A percentile compares a stretch with the other conserved stretches of the same genome.
These are phyloP conservation scores for Lycodopsis pacificus DNA, from an alignment of 2,797 vertebrate species.

Conservation along the genomic window DNA sequence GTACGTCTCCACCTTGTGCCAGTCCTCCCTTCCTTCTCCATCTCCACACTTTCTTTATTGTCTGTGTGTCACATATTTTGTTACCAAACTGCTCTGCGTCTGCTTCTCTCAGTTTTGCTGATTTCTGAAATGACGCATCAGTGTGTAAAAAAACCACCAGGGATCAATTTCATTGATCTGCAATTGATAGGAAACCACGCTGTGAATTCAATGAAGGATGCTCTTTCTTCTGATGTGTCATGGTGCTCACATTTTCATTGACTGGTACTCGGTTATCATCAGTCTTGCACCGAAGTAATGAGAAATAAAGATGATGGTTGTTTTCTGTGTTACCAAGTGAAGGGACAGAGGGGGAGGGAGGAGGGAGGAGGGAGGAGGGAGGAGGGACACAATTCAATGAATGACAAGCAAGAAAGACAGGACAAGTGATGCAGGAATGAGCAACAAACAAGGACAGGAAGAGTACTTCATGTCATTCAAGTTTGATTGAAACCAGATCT, in stretches of 20 bases:
- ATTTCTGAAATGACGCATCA: constrained; percentile 9
- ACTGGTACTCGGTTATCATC: neutral
- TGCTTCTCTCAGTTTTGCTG: neutral
- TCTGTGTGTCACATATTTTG: neutral
- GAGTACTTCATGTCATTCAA: constrained; percentile 4
- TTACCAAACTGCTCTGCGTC: neutral
- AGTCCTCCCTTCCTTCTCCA: no score
- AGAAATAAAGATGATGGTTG: constrained; percentile 6
- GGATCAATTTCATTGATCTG: constrained; percentile 19
- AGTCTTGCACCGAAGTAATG: constrained; percentile 1
- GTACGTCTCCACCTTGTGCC: neutral
- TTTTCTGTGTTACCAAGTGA: neutral
- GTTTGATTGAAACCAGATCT: constrained; percentile 30
- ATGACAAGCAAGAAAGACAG: neutral
- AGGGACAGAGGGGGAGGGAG: neutral
- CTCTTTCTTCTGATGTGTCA: neutral
- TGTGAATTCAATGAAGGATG: constrained; percentile 8
- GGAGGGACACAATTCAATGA: neutral
- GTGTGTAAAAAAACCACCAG: constrained; percentile 4
- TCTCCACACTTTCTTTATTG: neutral
- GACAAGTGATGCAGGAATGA: neutral
- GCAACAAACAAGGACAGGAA: constrained; percentile 1
- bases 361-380: neutral
- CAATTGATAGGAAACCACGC: constrained; percentile 2
- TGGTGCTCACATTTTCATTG: neutral